Base-by-base conservation (phyloP, 2,888 invertebrate genomes). In the Pristionchus maxplancki region DNA sequence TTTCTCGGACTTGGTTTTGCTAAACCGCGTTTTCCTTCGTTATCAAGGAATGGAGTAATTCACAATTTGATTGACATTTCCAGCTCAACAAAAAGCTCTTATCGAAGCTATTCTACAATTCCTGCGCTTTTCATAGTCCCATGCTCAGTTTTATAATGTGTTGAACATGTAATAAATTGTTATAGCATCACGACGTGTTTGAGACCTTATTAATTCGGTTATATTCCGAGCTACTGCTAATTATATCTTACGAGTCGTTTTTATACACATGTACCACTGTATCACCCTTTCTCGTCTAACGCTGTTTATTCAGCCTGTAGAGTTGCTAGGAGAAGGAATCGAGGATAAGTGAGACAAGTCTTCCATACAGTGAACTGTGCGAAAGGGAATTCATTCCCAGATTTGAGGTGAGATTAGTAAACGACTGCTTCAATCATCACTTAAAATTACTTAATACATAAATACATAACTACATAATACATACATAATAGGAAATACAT, bases 271-370 rank as follows among this genome's bases (percentile, higher is more conserved):
- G 37, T 9, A 40, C 1, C 28, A 3, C 48, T 28, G 0, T 31
- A 9, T 6, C 44, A 4, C 78, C 50, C 50, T 17, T 81, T 50
- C 11, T 48, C 50, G 15, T n/a, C 50, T 28, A 8, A 44, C n/a
- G n/a, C 15, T 81, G 50, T 81, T 50, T 81, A 31, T 81, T 50
- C 81, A 81, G 71, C 24, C n/a, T 67, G 20, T 40, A 13, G 37
- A 74, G 20, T 74, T 24, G 37, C 31, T 11, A 24, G 71, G 20
- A 74, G 71, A 74, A 34, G 34, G 71, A 74, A 74, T 64, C 31
- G 17, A 74, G 40, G 20, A 40, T 5, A 24, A 37, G 71, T 24
- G 40, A 37, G 40, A 81, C 28, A 24, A n/a, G 15, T 74, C 71
- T 24, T 24, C 40, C 31, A 13, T 34, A 31, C 31, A 67, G 67